Conservation (phyloP, 2,113 vertebrate genomes). For the Zosterops lateralis region DNA sequence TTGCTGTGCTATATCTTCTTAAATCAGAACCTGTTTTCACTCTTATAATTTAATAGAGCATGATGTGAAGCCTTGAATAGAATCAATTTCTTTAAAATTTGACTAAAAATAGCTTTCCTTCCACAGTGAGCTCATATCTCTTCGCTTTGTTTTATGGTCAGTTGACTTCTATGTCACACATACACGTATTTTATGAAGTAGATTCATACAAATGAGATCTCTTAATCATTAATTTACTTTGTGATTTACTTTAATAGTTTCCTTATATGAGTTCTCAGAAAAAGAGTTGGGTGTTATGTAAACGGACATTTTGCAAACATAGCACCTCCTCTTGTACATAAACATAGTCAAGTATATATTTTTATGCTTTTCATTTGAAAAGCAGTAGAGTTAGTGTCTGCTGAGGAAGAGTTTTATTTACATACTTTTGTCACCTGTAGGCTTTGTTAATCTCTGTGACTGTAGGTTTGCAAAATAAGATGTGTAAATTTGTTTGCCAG, state of each 20-base stretch:
- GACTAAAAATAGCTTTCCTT: neutral
- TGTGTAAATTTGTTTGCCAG: neutral
- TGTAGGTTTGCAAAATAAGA: neutral
- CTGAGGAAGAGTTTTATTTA: neutral
- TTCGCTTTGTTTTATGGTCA: neutral
- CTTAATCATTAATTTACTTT: neutral
- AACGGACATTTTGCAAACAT: neutral
- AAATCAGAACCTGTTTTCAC: constrained; percentile 23
- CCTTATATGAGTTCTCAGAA: neutral
- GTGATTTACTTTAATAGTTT: neutral
- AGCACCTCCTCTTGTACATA: neutral
- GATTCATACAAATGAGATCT: neutral
- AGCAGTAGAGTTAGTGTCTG: neutral
- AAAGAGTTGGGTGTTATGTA: neutral
- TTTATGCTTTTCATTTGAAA: neutral
- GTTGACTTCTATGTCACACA: neutral
- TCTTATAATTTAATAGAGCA: neutral
- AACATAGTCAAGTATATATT: neutral
- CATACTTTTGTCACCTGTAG: neutral
- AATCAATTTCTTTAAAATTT: neutral
- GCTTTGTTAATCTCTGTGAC: neutral
- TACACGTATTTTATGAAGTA: neutral
- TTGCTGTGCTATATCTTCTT: neutral
- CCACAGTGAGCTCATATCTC: neutral
- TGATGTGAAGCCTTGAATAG: neutral